Evolutionary conservation across 1,140 invertebrate species (phyloP), one percentile per base, ranked within the genome.

Genomic region (Brachionus koreanus): DNA sequence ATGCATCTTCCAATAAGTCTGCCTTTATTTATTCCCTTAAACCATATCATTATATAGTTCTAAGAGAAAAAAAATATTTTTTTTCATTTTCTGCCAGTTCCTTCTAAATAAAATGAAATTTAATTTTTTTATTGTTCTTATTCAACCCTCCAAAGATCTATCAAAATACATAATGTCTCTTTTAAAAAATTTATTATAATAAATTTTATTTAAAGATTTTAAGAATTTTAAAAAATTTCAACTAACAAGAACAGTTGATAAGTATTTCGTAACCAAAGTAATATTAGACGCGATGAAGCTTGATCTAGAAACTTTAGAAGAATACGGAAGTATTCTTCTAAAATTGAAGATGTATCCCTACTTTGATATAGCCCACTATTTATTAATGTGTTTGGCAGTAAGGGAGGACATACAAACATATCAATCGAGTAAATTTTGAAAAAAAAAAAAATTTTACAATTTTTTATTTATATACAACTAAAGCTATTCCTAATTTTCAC

Each of bases 401-500:
- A 65, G 82, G 19, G 65, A 82, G 33, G 82, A 82, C 33, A 82
- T 82, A 0, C 65, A 82, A 63, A 42, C 46, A 39, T 65, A 79
- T 65, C 76, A 79, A 43, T 65, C 49, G 35, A 37, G 76, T 79
- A 79, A 23, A 33, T 52, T 65, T 33, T 52, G 10, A 23, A 49
- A 49, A 23, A 76, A 76, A 19, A 37, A 29, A n/a, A 61, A 29
- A 13, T 5, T 9, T 46, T 12, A 6, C 12, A 35, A 25, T 49
- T 49, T 19, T 42, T 46, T 63, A 12, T 63, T 81, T 42, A 37
- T 35, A 19, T 42, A 29, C 1, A 76, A 35, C 12, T 37, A 39
- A 33, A 95, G 96, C 95, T 85, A 93, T 93, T 25, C 92, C 94
- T 86, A 90, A 92, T 65, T 99, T 99, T 88, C 97, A 96, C 6